Base-by-base conservation (phyloP, 2,888 invertebrate genomes). In the Acrobasis consociella region DNA sequence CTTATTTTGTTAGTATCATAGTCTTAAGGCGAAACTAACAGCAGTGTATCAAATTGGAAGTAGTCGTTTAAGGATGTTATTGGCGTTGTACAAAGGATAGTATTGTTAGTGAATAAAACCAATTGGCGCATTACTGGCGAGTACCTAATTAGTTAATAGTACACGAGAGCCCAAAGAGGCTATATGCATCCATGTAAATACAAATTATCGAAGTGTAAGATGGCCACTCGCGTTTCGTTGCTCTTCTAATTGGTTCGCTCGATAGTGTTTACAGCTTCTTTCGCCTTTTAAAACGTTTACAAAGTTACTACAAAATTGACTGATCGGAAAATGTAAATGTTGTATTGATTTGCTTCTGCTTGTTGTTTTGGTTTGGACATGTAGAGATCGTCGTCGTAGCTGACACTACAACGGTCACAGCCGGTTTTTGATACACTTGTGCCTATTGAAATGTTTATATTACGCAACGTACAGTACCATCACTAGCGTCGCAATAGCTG, bases 81-180 rank as follows among this genome's bases (percentile, higher is more conserved):
- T 89, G 91, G 90, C 87, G 85, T 89, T 91, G 92, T 92, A 91
- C 91, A 92, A 91, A 91, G 83, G 86, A 87, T 87, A 89, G 87
- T 89, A 87, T 88, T 89, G 86, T 88, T 88, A 89, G 87, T 80
- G 78, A 85, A 81, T 89, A 89, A 85, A 87, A 84, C 78, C 87
- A 90, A 90, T 92, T 91, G 91, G 91, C 92, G 92, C 92, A 92
- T 92, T 92, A 91, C 92, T 92, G 91, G 91, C 90, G 91, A 91
- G 92, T 92, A 92, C 92, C 92, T 92, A 89, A 92, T 90, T 92
- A 92, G 91, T 62, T 62, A 81, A 79, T 91, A 92, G 89, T 83
- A 82, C 86, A 85, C 86, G 83, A 80, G 78, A 85, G 90, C 89
- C 91, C 84, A 63, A 74, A 73, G 91, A 91, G 91, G 91, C 91